Percentiles rank a stretch among this genome's conserved stretches.
Conservation (phyloP, 2,888 invertebrate species). For the Eristalis intricaria region DNA sequence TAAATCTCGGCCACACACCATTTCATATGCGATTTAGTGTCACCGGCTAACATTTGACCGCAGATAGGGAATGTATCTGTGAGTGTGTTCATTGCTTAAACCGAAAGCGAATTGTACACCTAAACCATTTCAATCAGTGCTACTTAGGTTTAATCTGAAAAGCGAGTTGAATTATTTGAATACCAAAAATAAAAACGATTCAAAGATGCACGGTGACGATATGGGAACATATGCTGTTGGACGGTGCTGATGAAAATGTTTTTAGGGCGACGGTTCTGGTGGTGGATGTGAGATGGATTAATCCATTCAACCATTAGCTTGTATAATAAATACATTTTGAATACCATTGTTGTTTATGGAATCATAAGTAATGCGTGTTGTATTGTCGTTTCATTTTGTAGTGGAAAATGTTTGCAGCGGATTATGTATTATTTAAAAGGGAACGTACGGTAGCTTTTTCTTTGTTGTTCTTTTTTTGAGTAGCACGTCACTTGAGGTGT, state of each 20-base stretch:
- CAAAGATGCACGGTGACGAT: constrained; percentile 15
- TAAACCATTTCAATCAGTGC: constrained; percentile 56
- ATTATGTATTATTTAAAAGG: not conserved
- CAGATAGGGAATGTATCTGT: not conserved
- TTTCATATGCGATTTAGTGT: constrained; percentile 29
- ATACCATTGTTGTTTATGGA: constrained; percentile 18
- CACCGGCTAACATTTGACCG: constrained; percentile 63
- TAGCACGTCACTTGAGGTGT: constrained; percentile 15
- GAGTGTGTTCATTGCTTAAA: constrained; percentile 48
- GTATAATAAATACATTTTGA: constrained; percentile 28
- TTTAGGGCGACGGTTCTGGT: constrained; percentile 3
- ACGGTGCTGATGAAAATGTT: constrained; percentile 18
- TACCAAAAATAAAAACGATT: constrained; percentile 23
- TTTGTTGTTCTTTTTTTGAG: not conserved
- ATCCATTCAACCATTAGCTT: constrained; percentile 29
- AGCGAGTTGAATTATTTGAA: constrained; percentile 42
- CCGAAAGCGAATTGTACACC: constrained; percentile 52
- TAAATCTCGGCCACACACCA: not conserved
- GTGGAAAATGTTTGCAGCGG: constrained; percentile 18
- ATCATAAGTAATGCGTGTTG: constrained; percentile 13
- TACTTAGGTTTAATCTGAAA: constrained; percentile 43
- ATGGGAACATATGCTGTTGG: constrained; percentile 23
- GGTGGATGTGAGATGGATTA: constrained; percentile 15
- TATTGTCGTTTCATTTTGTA: not conserved
- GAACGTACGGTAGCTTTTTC: constrained; percentile 8